Evolutionary conservation across 2,888 invertebrate species (phyloP).

Genomic region (Mesochorus sp.): DNA sequence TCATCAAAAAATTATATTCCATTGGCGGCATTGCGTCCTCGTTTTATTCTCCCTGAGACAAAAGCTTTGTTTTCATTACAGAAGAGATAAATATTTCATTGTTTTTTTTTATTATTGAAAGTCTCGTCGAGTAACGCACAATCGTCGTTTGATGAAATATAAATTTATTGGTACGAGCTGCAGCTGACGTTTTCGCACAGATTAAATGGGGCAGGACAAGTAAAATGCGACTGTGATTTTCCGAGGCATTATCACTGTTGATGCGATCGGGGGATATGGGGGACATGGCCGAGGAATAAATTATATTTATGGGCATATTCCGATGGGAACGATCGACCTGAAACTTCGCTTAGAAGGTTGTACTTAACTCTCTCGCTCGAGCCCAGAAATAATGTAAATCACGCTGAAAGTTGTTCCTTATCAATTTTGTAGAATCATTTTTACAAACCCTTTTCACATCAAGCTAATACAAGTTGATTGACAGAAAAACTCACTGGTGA

Average conservation of each 20-base stretch:
- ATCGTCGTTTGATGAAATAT: too few species aligned
- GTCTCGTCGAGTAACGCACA: too few species aligned
- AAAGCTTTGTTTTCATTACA: too few species aligned
- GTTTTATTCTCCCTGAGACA: too few species aligned
- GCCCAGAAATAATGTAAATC: neutral
- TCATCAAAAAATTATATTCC: too few species aligned
- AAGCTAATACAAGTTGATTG: neutral
- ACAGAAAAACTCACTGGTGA: constrained; percentile 8
- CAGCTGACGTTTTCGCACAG: constrained; percentile 39
- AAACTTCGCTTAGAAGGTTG: constrained; percentile 23
- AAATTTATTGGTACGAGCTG: neutral
- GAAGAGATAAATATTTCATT: too few species aligned
- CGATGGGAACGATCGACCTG: constrained; percentile 25
- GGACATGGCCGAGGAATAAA: neutral
- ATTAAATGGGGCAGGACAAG: neutral
- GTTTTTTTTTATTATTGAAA: neutral
- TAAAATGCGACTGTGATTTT: too few species aligned
- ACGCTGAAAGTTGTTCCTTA: neutral
- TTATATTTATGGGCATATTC: constrained; percentile 4
- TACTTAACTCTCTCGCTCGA: constrained; percentile 3
- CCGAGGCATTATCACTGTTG: too few species aligned
- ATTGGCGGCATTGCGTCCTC: too few species aligned
- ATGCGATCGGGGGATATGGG: too few species aligned
- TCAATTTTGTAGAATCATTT: neutral
- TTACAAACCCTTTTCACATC: neutral